Base-by-base conservation (phyloP, 2,797 vertebrate genomes). In the Coendou prehensilis region DNA sequence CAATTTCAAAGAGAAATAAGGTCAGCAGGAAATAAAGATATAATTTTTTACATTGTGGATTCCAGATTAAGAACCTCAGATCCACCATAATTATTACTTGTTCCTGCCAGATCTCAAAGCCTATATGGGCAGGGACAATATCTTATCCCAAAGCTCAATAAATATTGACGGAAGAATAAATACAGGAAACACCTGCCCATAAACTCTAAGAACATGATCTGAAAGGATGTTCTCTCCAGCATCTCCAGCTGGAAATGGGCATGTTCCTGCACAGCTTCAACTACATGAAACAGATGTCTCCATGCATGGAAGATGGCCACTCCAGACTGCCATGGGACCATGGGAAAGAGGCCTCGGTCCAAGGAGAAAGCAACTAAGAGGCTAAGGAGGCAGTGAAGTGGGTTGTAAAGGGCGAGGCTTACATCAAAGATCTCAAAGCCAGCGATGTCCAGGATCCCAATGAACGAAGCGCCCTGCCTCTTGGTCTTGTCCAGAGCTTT, bases 361-460 rank as follows among this genome's bases (percentile, higher is more conserved):
- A 50, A 33, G 78, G 69, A 54, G 63, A 61, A 41, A 45, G 73
- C 11, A 73, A 90, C 41, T 50, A 47, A 0, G 0, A 30, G 56
- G 73, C 81, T 57, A 37, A 52, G 41, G 86, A 45, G 18, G 6
- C 0, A 0, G 23, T 3, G 4, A 79, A 4, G 15, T 6, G 37
- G 79, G 7, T 11, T 1, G 0, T 11, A 0, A 2, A 9, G 41
- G 71, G 56, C 5, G 22, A 14, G 0, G 4, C 97, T 98, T 98
- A 99, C 99, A 98, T 99, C 99, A 61, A 99, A 99, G 98, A 99
- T 99, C 98, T 99, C 99, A 93, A 99, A 99, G 91, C 99, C 99
- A 0, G 99, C 99, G 11, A 99, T 99, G 97, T 99, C 99, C 97
- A 99, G 98, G 98, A 99, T 99, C 63, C 99, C 99, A 10, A 99